Base-by-base conservation (phyloP, 2,888 invertebrate genomes). In the Antheraea yamamai region DNA sequence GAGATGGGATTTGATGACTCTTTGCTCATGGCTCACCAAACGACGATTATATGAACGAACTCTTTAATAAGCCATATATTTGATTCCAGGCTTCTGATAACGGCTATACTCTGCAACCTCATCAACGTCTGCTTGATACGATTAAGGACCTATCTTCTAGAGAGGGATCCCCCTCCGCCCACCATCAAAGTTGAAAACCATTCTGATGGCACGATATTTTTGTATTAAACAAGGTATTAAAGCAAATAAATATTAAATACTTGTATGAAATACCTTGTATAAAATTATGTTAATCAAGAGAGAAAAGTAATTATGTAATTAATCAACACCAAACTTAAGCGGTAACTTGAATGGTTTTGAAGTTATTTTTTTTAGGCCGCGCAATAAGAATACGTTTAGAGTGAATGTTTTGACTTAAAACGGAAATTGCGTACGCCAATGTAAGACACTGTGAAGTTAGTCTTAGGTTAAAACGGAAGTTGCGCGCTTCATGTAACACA, bases 131-230 rank as follows among this genome's bases (percentile, higher is more conserved):
- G 72, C 0, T 82, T 95, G 0, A 88, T 95, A 2, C 81, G 81
- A 26, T 72, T 90, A 4, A 82, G 95, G 72, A 83, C 85, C 0
- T 92, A 90, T 73, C 83, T 94, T 0, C 81, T 95, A 3, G 93
- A 94, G 74, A 81, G 89, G 7, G 92, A 94, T 73, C 95, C 94
- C 0, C 94, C 95, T 0, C 92, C 94, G 2, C 91, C 95, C 0
- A 91, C 90, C n/a, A 91, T 95, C 23, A 91, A 92, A 76, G 87
- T 95, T 7, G 94, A 95, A 61, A 93, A 92, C 74, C 92, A 95
- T 76, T 93, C 94, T 0, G 95, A 95, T 74, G 94, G 94, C 10
- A 94, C 93, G 16, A 92, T 95, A 76, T 95, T 95, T 80, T 85
- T 95, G 61, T 95, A 95, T 79, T 95, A 88, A 84, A 68, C 20